phyloP scores from a whole-genome alignment of 2,113 vertebrate genomes.

The Cepphus grylle region DNA sequence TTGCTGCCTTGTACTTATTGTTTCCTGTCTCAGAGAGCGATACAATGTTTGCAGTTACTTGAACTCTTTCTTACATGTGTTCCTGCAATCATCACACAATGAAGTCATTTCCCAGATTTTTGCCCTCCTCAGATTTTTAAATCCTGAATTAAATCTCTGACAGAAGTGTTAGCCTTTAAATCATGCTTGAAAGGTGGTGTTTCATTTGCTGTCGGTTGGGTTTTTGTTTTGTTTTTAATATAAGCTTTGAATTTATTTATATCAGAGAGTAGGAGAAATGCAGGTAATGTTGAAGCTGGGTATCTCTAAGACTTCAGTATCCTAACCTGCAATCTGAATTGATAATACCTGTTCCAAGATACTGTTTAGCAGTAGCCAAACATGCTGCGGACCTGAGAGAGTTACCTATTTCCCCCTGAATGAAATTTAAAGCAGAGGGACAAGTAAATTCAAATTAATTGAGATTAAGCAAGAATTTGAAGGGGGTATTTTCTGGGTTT shows the following conservation, averaged over 20 bases:
- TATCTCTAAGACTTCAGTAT: background rate
- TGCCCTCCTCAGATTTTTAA: background rate
- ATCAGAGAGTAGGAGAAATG: background rate
- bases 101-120: conserved; percentile 10
- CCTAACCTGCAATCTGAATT: background rate
- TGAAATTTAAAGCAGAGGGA: background rate
- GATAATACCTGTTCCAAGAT: background rate
- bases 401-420: background rate
- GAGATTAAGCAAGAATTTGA: background rate
- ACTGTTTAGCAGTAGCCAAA: background rate
- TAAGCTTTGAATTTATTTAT: background rate
- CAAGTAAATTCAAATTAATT: background rate
- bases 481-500: background rate
- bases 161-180: background rate
- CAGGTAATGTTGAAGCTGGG: background rate
- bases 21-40: background rate
- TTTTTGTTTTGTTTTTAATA: background rate
- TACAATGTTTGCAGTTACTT: conserved; percentile 28
- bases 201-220: background rate
- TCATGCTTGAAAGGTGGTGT: background rate
- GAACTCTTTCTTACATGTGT: conserved; percentile 32
- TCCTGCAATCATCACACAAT: conserved; percentile 28
- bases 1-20: background rate
- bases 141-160: background rate
- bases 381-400: background rate